These are phyloP conservation scores for Spatula versicolor DNA, from an alignment of 2,797 vertebrate genomes.

Conservation along the genomic window DNA sequence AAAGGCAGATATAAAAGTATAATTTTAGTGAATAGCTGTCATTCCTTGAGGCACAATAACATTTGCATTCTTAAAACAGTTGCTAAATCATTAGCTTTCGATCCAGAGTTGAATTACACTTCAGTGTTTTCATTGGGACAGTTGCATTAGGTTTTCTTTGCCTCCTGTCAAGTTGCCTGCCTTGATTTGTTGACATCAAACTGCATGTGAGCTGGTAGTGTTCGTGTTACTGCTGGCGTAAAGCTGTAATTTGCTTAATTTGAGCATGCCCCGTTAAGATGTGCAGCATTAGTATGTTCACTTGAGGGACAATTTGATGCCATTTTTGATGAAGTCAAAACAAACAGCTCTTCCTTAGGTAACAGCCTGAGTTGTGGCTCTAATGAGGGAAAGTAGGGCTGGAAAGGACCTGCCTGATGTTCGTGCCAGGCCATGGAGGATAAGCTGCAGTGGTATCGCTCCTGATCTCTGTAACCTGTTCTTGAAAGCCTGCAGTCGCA, in stretches of 20 bases:
- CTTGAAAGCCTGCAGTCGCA: neutral
- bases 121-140: neutral
- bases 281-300: neutral
- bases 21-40: neutral
- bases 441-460: neutral
- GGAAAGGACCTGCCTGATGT: neutral
- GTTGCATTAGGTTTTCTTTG: neutral
- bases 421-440: neutral
- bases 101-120: neutral
- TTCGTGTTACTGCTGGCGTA: neutral
- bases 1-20: conserved; percentile 18
- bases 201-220: neutral
- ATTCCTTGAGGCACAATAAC: neutral
- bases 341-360: neutral
- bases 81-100: neutral
- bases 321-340: neutral
- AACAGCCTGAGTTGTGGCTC: neutral
- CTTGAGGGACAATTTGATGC: neutral
- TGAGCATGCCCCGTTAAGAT: neutral
- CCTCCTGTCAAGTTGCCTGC: neutral
- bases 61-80: neutral
- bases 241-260: neutral
- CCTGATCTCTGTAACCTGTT: neutral
- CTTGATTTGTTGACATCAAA: neutral
- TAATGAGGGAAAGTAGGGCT: neutral